Evolutionary conservation across 2,113 vertebrate genomes (phyloP).

Genomic region (Stictonetta naevosa): DNA sequence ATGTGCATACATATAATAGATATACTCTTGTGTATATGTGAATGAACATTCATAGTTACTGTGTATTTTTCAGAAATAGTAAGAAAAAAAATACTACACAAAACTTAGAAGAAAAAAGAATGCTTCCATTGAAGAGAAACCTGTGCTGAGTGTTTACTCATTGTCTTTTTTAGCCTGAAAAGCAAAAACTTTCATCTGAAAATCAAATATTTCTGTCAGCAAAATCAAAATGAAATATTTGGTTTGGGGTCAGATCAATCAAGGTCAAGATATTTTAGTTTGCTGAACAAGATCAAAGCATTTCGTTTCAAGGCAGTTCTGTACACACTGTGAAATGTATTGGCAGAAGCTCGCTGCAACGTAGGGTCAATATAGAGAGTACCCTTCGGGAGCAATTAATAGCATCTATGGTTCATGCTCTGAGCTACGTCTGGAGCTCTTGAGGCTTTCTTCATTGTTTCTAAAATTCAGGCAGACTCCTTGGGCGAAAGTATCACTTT

Average conservation of each 20-base stretch:
- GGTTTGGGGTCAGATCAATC: background rate
- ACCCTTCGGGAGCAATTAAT: slow-evolving; percentile 7
- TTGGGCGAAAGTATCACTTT: background rate
- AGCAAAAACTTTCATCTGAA: background rate
- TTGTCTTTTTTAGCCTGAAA: background rate
- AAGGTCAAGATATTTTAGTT: background rate
- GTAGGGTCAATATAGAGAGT: background rate
- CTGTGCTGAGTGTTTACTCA: background rate
- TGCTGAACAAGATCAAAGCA: background rate
- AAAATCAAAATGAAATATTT: slow-evolving; percentile 7
- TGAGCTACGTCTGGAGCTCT: background rate
- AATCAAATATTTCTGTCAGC: background rate
- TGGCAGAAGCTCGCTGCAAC: background rate
- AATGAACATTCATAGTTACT: background rate
- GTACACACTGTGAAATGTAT: background rate
- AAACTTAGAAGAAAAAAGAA: background rate
- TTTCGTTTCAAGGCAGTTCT: background rate
- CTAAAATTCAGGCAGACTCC: background rate
- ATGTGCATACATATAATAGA: background rate
- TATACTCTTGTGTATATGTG: background rate
- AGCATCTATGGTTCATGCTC: background rate
- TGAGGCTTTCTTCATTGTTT: background rate
- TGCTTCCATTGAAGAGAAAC: background rate
- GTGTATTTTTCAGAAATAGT: background rate
- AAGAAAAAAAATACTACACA: background rate